These are phyloP conservation scores for Dryas iulia DNA, from an alignment of 1,140 invertebrate genomes.

Conservation along the genomic window DNA sequence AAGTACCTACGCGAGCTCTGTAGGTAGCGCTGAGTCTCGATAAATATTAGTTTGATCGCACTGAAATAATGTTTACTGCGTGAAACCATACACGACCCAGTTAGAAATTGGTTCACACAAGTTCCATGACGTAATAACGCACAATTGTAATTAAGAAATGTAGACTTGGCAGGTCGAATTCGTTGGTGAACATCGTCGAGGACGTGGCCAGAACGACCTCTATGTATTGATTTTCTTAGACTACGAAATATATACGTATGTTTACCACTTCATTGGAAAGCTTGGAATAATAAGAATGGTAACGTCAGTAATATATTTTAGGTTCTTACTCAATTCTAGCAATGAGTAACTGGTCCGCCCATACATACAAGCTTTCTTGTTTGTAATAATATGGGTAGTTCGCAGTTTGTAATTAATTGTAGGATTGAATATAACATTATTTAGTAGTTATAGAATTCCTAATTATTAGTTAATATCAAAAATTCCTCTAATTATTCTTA, in stretches of 20 bases:
- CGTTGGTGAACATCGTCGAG: slow-evolving; percentile 28
- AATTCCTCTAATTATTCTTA: neutral
- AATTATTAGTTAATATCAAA: too few relatives aligned
- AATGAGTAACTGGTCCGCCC: slow-evolving; percentile 48
- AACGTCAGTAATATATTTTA: slow-evolving; percentile 13
- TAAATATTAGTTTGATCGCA: slow-evolving; percentile 20
- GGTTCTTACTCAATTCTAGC: slow-evolving; percentile 14
- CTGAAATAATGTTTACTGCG: slow-evolving; percentile 49
- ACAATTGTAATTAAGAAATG: slow-evolving; percentile 43
- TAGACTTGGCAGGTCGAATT: slow-evolving; percentile 40
- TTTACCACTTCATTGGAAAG: neutral
- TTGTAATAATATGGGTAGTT: slow-evolving; percentile 45
- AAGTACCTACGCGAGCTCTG: neutral
- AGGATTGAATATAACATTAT: neutral
- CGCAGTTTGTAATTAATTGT: slow-evolving; percentile 26
- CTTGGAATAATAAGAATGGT: slow-evolving; percentile 4
- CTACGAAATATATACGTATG: neutral
- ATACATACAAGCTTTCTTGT: slow-evolving; percentile 34
- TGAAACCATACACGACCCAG: slow-evolving; percentile 65
- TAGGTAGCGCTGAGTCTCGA: slow-evolving; percentile 3
- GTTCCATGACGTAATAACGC: slow-evolving; percentile 50
- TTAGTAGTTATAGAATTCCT: too few relatives aligned
- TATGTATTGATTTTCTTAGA: slow-evolving; percentile 20
- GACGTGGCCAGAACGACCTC: slow-evolving; percentile 31
- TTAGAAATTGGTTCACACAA: slow-evolving; percentile 56